Base-by-base conservation (phyloP, 2,888 invertebrate species). In the Drosophila subquinaria region DNA sequence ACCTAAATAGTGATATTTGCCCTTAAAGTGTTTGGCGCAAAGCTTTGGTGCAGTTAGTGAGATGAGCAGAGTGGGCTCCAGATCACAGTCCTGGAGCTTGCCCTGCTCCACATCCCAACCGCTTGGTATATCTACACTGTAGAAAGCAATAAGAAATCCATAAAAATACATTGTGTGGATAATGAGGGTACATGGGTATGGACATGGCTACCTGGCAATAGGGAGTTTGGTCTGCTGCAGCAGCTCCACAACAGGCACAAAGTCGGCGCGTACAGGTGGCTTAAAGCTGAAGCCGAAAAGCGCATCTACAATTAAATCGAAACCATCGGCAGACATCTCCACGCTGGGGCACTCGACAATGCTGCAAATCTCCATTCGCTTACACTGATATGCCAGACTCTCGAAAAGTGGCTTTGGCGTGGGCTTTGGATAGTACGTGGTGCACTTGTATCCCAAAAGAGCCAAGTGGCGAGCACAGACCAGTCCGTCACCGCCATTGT, bases 91-190 rank as follows among this genome's bases (percentile, higher is more conserved):
- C 3, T 75, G 79, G 0, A 82, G 64, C 91, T 96, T 94, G 0
- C 98, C 99, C 20, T 94, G 94, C 92, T 99, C 98, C 2, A 99
- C 97, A 94, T 99, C 95, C 99, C 99, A 99, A n/a, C 99, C 99
- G 90, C 98, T 98, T 1, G 99, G 99, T 81, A 99, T 97, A 91
- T 99, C 99, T 87, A 99, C 95, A 92, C 98, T 98, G 50, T 8
- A 71, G 50, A 45, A 5, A 48, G 52, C 93, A 94, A 75, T 67
- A 73, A 45, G 63, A 67, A 69, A 61, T 17, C 0, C 9, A 42
- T 5, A 53, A 35, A 56, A 10, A 57, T 53, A 0, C 30, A 10
- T 30, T 0, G 23, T 6, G 2, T 59, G 2, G 15, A 27, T 13
- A 23, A 5, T 23, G 23, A 23, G 23, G 23, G 23, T 23, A 23